A percentile compares a stretch with the other conserved stretches of the same genome.
These are phyloP conservation scores for Helarctos malayanus DNA, from an alignment of 2,797 vertebrate species.

Conservation along the genomic window DNA sequence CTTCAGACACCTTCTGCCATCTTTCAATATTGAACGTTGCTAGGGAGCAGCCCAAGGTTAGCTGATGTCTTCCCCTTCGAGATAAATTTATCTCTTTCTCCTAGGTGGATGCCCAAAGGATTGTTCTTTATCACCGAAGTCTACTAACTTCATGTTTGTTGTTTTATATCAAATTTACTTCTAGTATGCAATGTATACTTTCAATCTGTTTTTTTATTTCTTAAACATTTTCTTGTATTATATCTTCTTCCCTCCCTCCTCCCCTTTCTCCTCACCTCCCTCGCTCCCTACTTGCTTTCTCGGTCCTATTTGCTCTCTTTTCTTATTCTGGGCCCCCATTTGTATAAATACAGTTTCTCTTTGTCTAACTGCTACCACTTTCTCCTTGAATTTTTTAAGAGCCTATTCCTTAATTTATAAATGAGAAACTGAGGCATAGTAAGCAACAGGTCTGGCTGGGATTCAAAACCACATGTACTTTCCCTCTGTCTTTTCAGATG, in stretches of 20 bases:
- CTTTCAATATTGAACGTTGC: not conserved
- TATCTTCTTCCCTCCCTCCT: not conserved
- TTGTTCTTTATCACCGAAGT: not conserved
- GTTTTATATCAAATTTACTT: not conserved
- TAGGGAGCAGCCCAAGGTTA: not conserved
- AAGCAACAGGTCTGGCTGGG: not conserved
- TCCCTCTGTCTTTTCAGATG: not conserved
- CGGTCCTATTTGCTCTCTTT: not conserved
- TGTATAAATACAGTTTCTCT: not conserved
- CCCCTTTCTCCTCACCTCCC: not conserved
- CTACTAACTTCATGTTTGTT: not conserved
- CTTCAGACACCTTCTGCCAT: not conserved
- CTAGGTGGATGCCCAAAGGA: not conserved
- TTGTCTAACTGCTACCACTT: not conserved
- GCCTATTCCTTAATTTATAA: not conserved
- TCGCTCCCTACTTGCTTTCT: not conserved
- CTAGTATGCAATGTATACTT: not conserved
- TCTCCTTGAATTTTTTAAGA: not conserved
- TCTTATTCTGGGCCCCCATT: not conserved
- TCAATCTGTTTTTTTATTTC: not conserved
- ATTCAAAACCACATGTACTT: not conserved
- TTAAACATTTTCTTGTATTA: not conserved
- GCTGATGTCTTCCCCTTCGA: not conserved
- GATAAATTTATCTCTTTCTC: not conserved
- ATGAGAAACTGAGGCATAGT: not conserved